Conservation (phyloP, 2,888 invertebrate species). For the Sicus ferrugineus region DNA sequence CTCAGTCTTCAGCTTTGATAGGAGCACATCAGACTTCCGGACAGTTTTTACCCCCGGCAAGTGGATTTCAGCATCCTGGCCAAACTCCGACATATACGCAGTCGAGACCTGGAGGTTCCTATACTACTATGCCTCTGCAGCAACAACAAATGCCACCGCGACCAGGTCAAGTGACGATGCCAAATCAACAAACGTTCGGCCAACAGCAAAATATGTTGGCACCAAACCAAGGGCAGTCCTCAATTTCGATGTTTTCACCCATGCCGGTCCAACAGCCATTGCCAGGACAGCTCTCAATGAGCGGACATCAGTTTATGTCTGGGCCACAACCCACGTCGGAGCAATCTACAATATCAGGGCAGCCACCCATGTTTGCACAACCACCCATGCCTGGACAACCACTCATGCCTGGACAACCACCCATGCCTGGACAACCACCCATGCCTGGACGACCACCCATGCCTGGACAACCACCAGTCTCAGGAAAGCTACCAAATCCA, state of each 20-base stretch:
- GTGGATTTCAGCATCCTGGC: constrained; percentile 27
- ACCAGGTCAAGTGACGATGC: constrained; percentile 45
- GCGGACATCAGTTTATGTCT: constrained; percentile 46
- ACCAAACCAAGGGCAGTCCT: constrained; percentile 26
- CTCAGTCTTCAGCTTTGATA: constrained; percentile 40
- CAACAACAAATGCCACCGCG: constrained; percentile 43
- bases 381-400: constrained; percentile 35
- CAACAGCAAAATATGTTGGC: constrained; percentile 44
- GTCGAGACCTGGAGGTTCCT: constrained; percentile 32
- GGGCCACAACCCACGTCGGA: constrained; percentile 37
- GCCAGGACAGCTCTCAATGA: constrained; percentile 38
- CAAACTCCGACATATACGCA: constrained; percentile 25
- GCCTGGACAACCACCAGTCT: constrained; percentile 32
- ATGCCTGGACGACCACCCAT: constrained; percentile 31
- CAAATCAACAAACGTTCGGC: constrained; percentile 31
- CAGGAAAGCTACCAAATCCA: constrained; percentile 30
- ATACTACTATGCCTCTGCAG: constrained; percentile 24
- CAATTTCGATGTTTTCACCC: constrained; percentile 34
- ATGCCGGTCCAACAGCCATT: constrained; percentile 39
- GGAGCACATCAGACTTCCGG: constrained; percentile 34
- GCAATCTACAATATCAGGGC: constrained; percentile 45
- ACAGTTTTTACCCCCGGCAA: constrained; percentile 16
- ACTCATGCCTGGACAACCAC: constrained; percentile 31
- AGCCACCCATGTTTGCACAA: constrained; percentile 30
- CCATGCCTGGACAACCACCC: constrained; percentile 35